phyloP scores from a whole-genome alignment of 1,140 invertebrate species.

The Pemphigus obesinymphae region DNA sequence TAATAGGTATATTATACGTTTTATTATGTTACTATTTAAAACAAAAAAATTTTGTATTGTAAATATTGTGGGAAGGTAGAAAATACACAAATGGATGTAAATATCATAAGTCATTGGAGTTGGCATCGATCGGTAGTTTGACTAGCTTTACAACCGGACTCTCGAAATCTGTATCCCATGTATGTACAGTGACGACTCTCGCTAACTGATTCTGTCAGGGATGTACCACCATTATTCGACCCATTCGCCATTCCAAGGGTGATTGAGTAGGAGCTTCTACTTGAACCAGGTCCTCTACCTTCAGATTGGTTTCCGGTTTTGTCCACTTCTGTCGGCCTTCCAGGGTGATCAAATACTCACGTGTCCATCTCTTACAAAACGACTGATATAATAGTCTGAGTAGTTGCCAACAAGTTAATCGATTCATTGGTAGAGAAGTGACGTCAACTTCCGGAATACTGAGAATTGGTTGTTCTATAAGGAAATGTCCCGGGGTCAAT shows the following conservation, averaged over 20 bases:
- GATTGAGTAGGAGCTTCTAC: neutral
- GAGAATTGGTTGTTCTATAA: neutral
- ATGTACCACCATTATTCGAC: slow-evolving; percentile 1
- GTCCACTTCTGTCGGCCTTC: slow-evolving; percentile 34
- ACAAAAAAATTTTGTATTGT: too few species aligned
- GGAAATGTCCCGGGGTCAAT: too few species aligned
- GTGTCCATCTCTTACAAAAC: slow-evolving; percentile 42
- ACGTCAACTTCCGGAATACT: slow-evolving; percentile 33
- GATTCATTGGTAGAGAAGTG: slow-evolving; percentile 40
- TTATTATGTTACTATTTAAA: too few species aligned
- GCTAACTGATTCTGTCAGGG: slow-evolving; percentile 27
- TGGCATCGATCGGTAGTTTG: neutral
- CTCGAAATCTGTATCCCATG: neutral
- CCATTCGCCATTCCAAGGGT: slow-evolving; percentile 30
- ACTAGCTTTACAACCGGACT: slow-evolving; percentile 21
- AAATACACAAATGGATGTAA: too few species aligned
- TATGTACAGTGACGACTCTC: slow-evolving; percentile 29
- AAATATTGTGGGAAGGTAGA: too few species aligned
- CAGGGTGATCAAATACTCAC: slow-evolving; percentile 23
- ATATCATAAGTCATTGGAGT: too few species aligned
- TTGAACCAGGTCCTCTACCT: slow-evolving; percentile 37
- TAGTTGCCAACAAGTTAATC: slow-evolving; percentile 45
- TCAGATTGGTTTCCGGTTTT: slow-evolving; percentile 39
- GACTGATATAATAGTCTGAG: slow-evolving; percentile 44
- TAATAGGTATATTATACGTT: too few species aligned